These are phyloP conservation scores for Danio albolineatus DNA, from an alignment of 2,797 vertebrate genomes.

Conservation along the genomic window DNA sequence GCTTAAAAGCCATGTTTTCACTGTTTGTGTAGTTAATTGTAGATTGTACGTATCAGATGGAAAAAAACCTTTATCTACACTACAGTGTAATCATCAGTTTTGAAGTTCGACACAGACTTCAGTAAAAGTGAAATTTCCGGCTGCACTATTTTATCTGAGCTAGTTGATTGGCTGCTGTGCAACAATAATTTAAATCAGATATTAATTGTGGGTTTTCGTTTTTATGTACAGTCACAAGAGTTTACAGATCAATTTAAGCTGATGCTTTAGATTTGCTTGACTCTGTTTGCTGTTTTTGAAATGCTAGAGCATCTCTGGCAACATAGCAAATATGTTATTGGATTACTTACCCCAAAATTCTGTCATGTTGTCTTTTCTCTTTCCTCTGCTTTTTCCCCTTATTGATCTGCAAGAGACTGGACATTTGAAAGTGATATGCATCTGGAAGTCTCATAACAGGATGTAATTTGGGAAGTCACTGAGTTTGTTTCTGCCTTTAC, in stretches of 20 bases:
- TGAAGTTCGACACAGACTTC: neutral
- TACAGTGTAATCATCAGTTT: neutral
- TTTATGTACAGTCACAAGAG: neutral
- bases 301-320: neutral
- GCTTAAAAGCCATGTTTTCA: slow-evolving; percentile 9
- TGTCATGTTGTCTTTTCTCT: neutral
- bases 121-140: slow-evolving; percentile 13
- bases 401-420: slow-evolving; percentile 41
- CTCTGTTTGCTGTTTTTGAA: neutral
- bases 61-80: neutral
- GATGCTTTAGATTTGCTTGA: neutral
- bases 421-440: slow-evolving; percentile 37
- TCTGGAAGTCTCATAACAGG: slow-evolving; percentile 11
- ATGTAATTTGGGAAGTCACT: neutral
- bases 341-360: slow-evolving; percentile 11
- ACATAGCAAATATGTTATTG: slow-evolving; percentile 11
- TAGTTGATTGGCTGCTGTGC: slow-evolving; percentile 9
- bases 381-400: slow-evolving; percentile 11
- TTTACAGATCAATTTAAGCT: slow-evolving; percentile 29
- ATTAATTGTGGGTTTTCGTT: slow-evolving; percentile 20
- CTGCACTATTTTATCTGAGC: neutral
- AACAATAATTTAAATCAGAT: slow-evolving; percentile 36
- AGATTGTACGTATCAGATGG: neutral
- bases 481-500: slow-evolving; percentile 19
- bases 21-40: neutral